Base-by-base conservation (phyloP, 2,888 invertebrate species). In the Plusia festucae region DNA sequence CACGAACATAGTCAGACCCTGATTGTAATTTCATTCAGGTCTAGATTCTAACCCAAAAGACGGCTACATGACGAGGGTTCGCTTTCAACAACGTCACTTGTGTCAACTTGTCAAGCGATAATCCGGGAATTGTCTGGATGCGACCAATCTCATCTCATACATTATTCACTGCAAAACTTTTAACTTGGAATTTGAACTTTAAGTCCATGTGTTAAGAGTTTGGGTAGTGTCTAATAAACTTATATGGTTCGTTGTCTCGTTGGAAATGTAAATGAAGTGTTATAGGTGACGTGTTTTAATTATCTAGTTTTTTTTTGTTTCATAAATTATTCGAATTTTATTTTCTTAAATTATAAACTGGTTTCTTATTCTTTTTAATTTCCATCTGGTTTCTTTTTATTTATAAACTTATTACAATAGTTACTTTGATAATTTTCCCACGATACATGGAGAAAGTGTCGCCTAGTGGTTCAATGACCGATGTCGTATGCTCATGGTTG, bases 51-150 rank as follows among this genome's bases (percentile, higher is more conserved):
- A 71, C 72, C 44, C 64, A 68, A 60, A 68, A 67, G 56, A 65
- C 52, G 34, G 53, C 13, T 44, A 53, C 68, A 68, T 81, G 78
- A 81, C 73, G 53, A 79, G 78, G 82, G 82, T 81, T 58, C 53
- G 32, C 56, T 70, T 76, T 71, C 68, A 71, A 71, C 65, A 68
- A 60, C 61, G 65, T 68, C 65, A 75, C 67, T 67, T 61, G 54
- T 62, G 70, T 73, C 72, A 75, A 71, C 78, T 72, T 81, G 78
- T 73, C 78, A 70, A 54, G 61, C 53, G 60, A 75, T 73, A 75
- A 81, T 78, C 67, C 63, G 65, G 44, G 68, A 69, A 77, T 73
- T 68, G 67, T 61, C 68, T 68, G 58, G 59, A 8, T 13, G n/a
- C 52, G 34, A 62, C 63, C 64, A 67, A 63, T 52, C 57, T 66